Percentiles rank a stretch among this genome's conserved stretches.
These are phyloP conservation scores for Chlorodrepanis virens DNA, from an alignment of 2,113 vertebrate genomes.

Conservation along the genomic window DNA sequence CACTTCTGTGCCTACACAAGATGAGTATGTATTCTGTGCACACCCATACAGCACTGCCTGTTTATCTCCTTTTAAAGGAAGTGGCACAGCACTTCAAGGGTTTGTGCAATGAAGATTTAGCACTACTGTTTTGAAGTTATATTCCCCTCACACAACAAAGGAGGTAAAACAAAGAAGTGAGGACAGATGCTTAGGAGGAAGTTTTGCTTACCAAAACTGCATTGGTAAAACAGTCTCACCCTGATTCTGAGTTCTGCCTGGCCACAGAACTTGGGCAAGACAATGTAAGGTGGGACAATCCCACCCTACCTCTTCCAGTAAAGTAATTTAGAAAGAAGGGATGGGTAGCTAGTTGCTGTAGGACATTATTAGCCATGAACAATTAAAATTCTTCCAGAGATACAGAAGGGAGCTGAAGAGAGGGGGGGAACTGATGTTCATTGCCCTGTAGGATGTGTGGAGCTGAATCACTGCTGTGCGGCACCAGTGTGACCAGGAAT, in stretches of 20 bases:
- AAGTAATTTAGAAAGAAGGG: not conserved
- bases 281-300: not conserved
- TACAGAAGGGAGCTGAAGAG: not conserved
- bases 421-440: not conserved
- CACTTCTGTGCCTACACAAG: not conserved
- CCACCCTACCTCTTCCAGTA: not conserved
- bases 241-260: not conserved
- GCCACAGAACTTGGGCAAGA: not conserved
- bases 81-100: not conserved
- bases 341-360: not conserved
- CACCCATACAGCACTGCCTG: not conserved
- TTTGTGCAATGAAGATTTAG: not conserved
- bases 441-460: too few species aligned
- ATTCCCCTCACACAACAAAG: not conserved
- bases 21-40: not conserved
- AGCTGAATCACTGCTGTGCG: not conserved
- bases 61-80: not conserved
- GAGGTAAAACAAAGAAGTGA: not conserved
- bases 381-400: not conserved
- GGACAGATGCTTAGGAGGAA: not conserved
- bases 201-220: not conserved
- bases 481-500: not conserved
- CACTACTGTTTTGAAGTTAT: not conserved
- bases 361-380: not conserved
- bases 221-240: not conserved